These are phyloP conservation scores for Ligdia adustata DNA, from an alignment of 2,888 invertebrate genomes.

Conservation along the genomic window DNA sequence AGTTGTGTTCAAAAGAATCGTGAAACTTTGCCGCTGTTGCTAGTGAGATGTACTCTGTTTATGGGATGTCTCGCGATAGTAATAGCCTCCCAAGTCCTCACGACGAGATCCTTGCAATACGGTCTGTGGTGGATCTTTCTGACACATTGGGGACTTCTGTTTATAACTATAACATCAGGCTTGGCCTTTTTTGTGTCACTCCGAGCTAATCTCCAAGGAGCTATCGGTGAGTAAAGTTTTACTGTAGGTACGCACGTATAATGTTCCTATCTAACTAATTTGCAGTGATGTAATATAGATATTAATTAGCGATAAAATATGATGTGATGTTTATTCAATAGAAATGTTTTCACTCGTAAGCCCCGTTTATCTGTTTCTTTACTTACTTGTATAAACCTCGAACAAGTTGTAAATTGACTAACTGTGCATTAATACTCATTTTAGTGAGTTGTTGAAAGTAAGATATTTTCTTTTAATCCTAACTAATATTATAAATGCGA, in stretches of 20 bases:
- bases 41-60: conserved; percentile 55
- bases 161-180: conserved; percentile 56
- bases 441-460: no score
- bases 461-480: no score
- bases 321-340: no score
- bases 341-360: no score
- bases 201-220: conserved; percentile 47
- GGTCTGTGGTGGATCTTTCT: conserved; percentile 65
- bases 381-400: no score
- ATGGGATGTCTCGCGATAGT: conserved; percentile 56
- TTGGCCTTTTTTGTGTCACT: conserved; percentile 57
- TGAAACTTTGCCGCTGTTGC: conserved; percentile 55
- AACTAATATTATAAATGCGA: no score
- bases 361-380: no score
- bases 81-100: conserved; percentile 53
- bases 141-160: conserved; percentile 70
- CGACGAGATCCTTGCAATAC: conserved; percentile 22
- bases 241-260: background rate
- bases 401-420: no score
- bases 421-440: no score
- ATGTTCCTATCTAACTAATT: background rate
- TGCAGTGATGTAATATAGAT: background rate
- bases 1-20: conserved; percentile 58
- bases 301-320: no score
- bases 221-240: conserved; percentile 56